Conservation (phyloP, 2,797 vertebrate genomes). For the Poecilia wingei region DNA sequence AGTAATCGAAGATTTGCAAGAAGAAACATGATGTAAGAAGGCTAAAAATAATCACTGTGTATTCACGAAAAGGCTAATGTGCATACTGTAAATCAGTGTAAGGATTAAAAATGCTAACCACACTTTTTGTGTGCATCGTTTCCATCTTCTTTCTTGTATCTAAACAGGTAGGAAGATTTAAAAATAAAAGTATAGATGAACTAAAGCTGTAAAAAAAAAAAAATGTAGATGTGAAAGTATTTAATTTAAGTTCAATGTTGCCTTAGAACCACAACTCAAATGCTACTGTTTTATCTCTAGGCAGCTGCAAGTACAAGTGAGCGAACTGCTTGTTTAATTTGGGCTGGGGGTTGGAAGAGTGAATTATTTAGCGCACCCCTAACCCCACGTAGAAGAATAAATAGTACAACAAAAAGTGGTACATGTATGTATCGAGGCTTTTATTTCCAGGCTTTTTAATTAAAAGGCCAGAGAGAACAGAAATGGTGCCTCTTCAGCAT, state of each 20-base stretch:
- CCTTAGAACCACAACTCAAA: not conserved
- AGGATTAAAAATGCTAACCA: not conserved
- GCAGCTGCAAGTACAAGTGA: not conserved
- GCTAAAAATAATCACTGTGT: not conserved
- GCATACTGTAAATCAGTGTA: not conserved
- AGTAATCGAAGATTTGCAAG: not conserved
- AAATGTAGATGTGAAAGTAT: not conserved
- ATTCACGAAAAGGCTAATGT: not conserved
- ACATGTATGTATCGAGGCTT: not conserved
- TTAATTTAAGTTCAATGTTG: not conserved
- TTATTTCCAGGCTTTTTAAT: slow-evolving; percentile 34
- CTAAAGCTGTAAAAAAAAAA: not conserved
- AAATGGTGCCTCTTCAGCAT: slow-evolving; percentile 16
- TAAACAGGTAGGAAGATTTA: not conserved
- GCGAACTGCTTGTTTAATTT: not conserved
- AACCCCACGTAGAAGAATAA: slow-evolving; percentile 10
- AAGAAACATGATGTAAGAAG: not conserved
- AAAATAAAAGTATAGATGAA: not conserved
- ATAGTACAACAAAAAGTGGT: not conserved
- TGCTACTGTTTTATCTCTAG: not conserved
- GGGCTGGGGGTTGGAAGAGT: not conserved
- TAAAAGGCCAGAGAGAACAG: slow-evolving; percentile 15
- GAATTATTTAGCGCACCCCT: not conserved
- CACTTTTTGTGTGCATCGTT: not conserved
- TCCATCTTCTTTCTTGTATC: not conserved